Percentiles rank a stretch among this genome's conserved stretches.
Conservation (phyloP, 1,140 invertebrate genomes). For the Lineus longissimus region DNA sequence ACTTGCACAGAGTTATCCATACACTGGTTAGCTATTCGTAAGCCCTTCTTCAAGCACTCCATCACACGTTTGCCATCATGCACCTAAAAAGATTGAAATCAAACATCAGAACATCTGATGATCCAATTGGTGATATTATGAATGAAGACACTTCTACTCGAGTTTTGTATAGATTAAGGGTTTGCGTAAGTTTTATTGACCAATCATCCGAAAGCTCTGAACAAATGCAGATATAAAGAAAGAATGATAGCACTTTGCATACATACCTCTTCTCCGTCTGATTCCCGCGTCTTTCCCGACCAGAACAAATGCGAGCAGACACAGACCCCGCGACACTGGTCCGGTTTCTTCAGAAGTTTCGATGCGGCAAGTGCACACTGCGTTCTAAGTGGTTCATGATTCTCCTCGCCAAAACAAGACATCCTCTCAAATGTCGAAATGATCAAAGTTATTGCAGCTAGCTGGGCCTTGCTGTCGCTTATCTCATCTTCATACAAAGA, state of each 20-base stretch:
- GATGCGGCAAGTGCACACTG: conserved; percentile 91
- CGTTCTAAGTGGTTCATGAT: conserved; percentile 91
- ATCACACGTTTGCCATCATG: conserved; percentile 85
- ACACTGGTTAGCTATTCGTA: conserved; percentile 91
- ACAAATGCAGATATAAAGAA: too few species aligned
- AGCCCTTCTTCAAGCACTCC: conserved; percentile 93
- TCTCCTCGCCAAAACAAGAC: conserved; percentile 81
- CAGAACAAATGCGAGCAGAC: conserved; percentile 94
- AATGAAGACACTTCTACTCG: too few species aligned
- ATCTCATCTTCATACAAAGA: conserved; percentile 98
- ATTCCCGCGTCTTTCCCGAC: conserved; percentile 76
- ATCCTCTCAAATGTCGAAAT: conserved; percentile 94
- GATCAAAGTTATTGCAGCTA: conserved; percentile 91
- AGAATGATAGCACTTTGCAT: too few species aligned
- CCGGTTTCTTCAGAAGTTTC: conserved; percentile 94
- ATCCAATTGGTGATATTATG: too few species aligned
- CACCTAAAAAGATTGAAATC: conserved; percentile 59
- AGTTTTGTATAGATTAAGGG: too few species aligned
- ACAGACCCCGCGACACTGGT: conserved; percentile 89
- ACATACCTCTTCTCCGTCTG: conserved; percentile 65
- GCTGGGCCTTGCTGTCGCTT: conserved; percentile 92
- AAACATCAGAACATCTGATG: not conserved
- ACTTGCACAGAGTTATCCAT: conserved; percentile 97
- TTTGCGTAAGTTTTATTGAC: too few species aligned
- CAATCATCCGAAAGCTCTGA: too few species aligned